A percentile compares a stretch with the other conserved stretches of the same genome.
Conservation (phyloP, 2,113 vertebrate species). For the Aspiorhynchus laticeps region DNA sequence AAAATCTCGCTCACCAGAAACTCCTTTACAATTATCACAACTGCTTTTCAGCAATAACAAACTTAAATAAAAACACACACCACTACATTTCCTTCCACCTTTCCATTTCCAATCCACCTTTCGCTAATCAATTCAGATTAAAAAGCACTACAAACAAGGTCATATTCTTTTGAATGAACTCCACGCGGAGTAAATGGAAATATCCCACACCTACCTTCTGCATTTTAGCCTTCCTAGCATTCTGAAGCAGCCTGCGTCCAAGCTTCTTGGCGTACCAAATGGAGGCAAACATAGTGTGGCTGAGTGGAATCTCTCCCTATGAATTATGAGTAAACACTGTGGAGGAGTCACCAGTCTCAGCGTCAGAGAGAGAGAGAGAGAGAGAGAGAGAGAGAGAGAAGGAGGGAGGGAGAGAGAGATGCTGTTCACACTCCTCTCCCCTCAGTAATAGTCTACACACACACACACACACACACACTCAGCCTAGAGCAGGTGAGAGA, state of each 20-base stretch:
- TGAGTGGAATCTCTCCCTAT: slow-evolving; percentile 55
- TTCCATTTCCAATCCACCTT: neutral
- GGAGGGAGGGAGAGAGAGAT: slow-evolving; percentile 11
- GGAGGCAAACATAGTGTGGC: slow-evolving; percentile 88
- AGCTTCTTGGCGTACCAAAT: slow-evolving; percentile 99
- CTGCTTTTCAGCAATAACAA: neutral
- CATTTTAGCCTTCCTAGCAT: slow-evolving; percentile 90
- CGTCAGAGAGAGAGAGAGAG: slow-evolving; percentile 46
- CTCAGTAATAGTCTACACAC: slow-evolving; percentile 40
- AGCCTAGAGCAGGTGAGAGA: slow-evolving; percentile 39
- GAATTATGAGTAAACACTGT: slow-evolving; percentile 62
- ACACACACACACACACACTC: slow-evolving; percentile 37
- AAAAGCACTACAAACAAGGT: slow-evolving; percentile 20
- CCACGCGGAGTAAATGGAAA: neutral
- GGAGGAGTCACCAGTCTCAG: slow-evolving; percentile 60
- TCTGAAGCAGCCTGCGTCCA: slow-evolving; percentile 92
- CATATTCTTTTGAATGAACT: neutral
- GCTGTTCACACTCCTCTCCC: slow-evolving; percentile 40
- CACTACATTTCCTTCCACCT: neutral
- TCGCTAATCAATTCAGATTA: neutral
- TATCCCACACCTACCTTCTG: slow-evolving; percentile 82
- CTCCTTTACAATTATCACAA: slow-evolving; percentile 14
- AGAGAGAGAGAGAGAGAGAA: neutral
- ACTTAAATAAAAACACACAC: slow-evolving; percentile 2
- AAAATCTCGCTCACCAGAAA: neutral